Evolutionary conservation across 2,797 vertebrate species (phyloP).

Genomic region (Gymnopithys bicolor): DNA sequence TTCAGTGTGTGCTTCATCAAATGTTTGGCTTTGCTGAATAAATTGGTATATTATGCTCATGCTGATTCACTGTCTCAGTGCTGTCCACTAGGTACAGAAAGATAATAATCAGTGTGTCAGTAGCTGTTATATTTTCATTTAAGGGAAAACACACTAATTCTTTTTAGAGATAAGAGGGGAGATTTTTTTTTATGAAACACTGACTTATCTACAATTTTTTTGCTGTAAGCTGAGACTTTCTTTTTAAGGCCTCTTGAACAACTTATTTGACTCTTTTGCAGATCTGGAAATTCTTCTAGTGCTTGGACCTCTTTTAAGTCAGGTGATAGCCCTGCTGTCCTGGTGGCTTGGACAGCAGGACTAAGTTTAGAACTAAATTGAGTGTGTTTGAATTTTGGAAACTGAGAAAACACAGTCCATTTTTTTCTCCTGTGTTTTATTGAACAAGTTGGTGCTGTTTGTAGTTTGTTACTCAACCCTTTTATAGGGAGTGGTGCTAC

Average conservation of each 20-base stretch:
- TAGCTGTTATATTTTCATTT: conserved; percentile 73
- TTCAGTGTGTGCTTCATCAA: conserved; percentile 71
- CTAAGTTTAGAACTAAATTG: neutral
- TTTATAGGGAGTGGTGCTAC: conserved; percentile 49
- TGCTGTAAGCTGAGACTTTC: neutral
- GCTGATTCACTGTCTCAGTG: conserved; percentile 71
- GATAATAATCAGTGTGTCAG: conserved; percentile 74
- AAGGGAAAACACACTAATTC: conserved; percentile 56
- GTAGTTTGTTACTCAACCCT: conserved; percentile 53
- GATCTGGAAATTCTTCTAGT: neutral
- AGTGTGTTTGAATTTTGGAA: neutral
- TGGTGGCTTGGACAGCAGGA: neutral
- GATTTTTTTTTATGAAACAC: neutral
- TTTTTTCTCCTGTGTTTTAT: conserved; percentile 4
- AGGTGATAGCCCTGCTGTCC: neutral
- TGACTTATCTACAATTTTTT: conserved; percentile 6
- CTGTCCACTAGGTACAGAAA: conserved; percentile 64
- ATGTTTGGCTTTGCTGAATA: conserved; percentile 74
- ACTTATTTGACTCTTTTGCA: neutral
- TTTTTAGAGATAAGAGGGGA: neutral
- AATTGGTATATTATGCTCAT: conserved; percentile 69
- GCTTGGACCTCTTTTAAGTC: neutral
- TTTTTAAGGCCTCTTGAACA: neutral
- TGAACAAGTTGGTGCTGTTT: conserved; percentile 54
- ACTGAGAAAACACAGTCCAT: conserved; percentile 14